Evolutionary conservation across 2,797 vertebrate species (phyloP).

Genomic region (Mycteria americana): DNA sequence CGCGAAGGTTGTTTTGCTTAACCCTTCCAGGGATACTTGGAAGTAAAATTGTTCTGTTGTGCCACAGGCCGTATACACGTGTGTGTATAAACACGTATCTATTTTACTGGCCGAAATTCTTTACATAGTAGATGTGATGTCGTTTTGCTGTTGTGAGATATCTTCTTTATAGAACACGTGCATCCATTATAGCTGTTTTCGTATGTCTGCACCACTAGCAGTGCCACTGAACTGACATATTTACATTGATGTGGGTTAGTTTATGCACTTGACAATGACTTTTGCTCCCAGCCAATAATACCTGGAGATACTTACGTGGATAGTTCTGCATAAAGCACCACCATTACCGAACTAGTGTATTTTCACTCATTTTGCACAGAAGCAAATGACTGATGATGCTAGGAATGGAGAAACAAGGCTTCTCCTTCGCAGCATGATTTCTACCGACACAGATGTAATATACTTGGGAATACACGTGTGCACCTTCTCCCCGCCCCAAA

Average conservation of each 20-base stretch:
- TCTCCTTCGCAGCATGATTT: neutral
- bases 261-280: neutral
- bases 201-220: neutral
- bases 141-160: neutral
- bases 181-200: neutral
- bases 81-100: neutral
- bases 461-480: accelerated
- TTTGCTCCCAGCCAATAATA: neutral
- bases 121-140: neutral
- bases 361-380: neutral
- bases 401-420: neutral
- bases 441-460: accelerated
- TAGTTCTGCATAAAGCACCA: accelerated
- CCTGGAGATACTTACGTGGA: neutral
- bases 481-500: neutral
- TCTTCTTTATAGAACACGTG: neutral
- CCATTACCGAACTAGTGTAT: neutral
- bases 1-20: neutral
- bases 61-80: neutral
- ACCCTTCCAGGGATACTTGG: neutral
- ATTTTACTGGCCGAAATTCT: neutral
- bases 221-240: too few relatives aligned
- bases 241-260: neutral
- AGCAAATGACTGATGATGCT: neutral
- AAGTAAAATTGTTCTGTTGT: neutral